These are phyloP conservation scores for Triplophysa siluroides DNA, from an alignment of 2,113 vertebrate genomes.

Conservation along the genomic window DNA sequence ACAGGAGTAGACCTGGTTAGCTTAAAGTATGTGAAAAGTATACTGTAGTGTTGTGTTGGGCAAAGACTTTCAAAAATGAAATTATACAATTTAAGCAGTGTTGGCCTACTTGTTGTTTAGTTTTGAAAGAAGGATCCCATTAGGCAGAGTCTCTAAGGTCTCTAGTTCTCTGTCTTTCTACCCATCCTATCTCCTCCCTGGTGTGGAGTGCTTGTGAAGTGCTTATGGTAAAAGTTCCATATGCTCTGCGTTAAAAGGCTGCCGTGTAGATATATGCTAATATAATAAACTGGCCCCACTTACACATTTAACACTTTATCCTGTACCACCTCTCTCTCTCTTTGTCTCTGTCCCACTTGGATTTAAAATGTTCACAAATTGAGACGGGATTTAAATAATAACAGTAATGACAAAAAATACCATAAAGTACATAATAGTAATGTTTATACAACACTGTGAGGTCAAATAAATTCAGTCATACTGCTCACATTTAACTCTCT, in stretches of 20 bases:
- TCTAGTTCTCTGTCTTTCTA: neutral
- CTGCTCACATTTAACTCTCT: no score
- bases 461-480: no score
- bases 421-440: no score
- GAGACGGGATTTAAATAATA: no score
- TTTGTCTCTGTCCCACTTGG: neutral
- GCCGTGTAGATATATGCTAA: constrained; percentile 36
- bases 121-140: neutral
- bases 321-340: neutral
- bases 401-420: no score
- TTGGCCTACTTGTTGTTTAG: constrained; percentile 4
- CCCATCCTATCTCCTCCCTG: neutral
- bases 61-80: neutral
- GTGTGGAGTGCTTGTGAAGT: neutral
- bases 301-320: constrained; percentile 33
- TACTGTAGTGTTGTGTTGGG: neutral
- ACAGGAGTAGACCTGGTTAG: neutral
- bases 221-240: constrained; percentile 33
- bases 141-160: neutral
- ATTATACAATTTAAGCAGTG: neutral
- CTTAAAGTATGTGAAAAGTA: neutral
- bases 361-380: neutral
- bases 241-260: constrained; percentile 31
- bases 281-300: constrained; percentile 44
- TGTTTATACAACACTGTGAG: no score